Conservation (phyloP, 2,888 invertebrate species). For the Notocelia uddmanniana region DNA sequence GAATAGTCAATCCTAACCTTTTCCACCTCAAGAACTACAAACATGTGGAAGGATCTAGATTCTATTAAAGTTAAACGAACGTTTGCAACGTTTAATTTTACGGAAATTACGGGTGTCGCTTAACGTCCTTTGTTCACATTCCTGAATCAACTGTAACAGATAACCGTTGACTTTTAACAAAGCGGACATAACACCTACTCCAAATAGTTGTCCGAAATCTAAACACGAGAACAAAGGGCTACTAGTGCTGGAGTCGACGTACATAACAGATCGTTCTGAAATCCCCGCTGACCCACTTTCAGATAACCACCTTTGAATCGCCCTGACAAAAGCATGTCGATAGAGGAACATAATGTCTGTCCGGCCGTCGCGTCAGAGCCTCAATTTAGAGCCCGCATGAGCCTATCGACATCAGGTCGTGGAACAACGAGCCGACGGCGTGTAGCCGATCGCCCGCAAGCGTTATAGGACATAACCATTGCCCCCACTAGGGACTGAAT, state of each 20-base stretch:
- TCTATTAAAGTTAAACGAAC: not conserved
- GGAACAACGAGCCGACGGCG: constrained; percentile 55
- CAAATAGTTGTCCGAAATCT: constrained; percentile 62
- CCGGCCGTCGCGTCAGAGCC: constrained; percentile 66
- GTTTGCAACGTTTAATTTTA: constrained; percentile 6
- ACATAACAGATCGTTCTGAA: constrained; percentile 67
- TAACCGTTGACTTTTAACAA: constrained; percentile 53
- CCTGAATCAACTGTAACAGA: constrained; percentile 47
- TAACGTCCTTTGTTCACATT: constrained; percentile 41
- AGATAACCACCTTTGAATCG: constrained; percentile 77
- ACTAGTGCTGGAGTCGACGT: constrained; percentile 58
- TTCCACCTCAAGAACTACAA: not conserved
- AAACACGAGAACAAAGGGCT: constrained; percentile 63
- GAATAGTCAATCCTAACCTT: not conserved
- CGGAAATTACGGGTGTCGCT: constrained; percentile 26
- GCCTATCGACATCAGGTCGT: constrained; percentile 62
- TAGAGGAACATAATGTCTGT: constrained; percentile 77
- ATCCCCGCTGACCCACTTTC: constrained; percentile 78
- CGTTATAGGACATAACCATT: constrained; percentile 56
- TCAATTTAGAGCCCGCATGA: constrained; percentile 79
- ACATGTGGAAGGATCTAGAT: not conserved
- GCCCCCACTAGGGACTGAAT: constrained; percentile 60
- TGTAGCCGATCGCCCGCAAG: constrained; percentile 29
- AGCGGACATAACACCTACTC: constrained; percentile 54
- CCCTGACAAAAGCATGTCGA: constrained; percentile 79